These are phyloP conservation scores for Helogale parvula DNA, from an alignment of 2,113 vertebrate genomes.

Conservation along the genomic window DNA sequence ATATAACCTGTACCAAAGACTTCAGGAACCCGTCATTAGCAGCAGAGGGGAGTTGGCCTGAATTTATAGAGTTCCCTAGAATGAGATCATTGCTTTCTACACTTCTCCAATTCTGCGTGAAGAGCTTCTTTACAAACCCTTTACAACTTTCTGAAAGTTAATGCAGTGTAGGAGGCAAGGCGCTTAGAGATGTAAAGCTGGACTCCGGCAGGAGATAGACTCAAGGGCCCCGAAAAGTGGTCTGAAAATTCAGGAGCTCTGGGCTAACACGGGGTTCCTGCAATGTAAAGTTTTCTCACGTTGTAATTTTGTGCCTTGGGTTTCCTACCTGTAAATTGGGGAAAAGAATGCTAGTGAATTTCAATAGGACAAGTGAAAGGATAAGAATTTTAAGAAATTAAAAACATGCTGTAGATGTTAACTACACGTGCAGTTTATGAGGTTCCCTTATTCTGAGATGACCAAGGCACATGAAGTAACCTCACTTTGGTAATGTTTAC, in stretches of 20 bases:
- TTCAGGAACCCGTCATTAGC: not conserved
- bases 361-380: not conserved
- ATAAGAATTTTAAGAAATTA: not conserved
- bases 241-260: not conserved
- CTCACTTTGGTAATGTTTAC: not conserved
- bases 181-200: not conserved
- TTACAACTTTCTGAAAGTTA: constrained; percentile 57
- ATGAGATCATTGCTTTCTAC: constrained; percentile 57
- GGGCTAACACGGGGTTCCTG: not conserved
- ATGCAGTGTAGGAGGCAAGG: not conserved
- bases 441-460: not conserved
- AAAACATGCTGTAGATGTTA: not conserved
- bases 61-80: constrained; percentile 11
- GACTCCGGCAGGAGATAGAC: not conserved
- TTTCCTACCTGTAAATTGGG: not conserved
- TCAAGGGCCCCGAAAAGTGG: not conserved
- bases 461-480: not conserved
- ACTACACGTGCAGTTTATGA: not conserved
- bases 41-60: not conserved
- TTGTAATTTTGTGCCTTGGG: not conserved
- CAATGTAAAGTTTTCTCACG: not conserved
- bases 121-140: constrained; percentile 51
- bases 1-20: not conserved
- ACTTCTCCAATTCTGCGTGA: constrained; percentile 44
- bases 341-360: not conserved